Evolutionary conservation across 2,888 invertebrate species (phyloP), one percentile per base, ranked within the genome.

Genomic region (Papilio protenor): DNA sequence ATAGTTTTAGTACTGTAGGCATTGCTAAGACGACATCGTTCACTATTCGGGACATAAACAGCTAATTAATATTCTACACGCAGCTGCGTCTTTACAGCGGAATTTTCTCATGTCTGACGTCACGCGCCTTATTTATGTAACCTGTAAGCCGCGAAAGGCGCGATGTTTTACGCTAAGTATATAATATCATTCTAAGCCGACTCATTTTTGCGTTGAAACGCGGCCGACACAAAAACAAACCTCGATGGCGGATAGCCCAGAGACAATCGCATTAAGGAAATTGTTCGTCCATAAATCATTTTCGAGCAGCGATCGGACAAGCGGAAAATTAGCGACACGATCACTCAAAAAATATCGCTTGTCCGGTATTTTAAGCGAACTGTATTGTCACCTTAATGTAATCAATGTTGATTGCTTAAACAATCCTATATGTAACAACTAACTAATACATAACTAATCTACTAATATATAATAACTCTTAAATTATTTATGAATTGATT

Each of bases 221-320:
- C 14, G n/a, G 40, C 11, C 27, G 27, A 23, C 40, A 23, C 57
- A 75, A 47, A 76, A 59, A 71, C 59, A 76, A 52, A 71, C 27
- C 47, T 23, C 33, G 4, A 11, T 40, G 66, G 16, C 18, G 21
- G 52, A 11, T 12, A 52, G 64, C 71, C 79, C 77, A 77, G 57
- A 21, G 57, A 79, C 79, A 77, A 80, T 80, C 73, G 80, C 71
- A 79, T 76, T 59, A 81, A 80, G 83, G 81, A 84, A 82, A 83
- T 84, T 80, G 82, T 82, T 83, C 81, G 77, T 61, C 80, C 80
- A 83, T 81, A 80, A 83, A 85, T 85, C 83, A 84, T 82, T 85
- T 84, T 79, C 76, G 75, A 73, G 75, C 76, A 75, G 73, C 76
- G 76, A 77, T 76, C 77, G 75, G 78, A 77, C 77, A 73, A 69